phyloP scores from a whole-genome alignment of 1,140 invertebrate species.

The Wiebesia pumilae region DNA sequence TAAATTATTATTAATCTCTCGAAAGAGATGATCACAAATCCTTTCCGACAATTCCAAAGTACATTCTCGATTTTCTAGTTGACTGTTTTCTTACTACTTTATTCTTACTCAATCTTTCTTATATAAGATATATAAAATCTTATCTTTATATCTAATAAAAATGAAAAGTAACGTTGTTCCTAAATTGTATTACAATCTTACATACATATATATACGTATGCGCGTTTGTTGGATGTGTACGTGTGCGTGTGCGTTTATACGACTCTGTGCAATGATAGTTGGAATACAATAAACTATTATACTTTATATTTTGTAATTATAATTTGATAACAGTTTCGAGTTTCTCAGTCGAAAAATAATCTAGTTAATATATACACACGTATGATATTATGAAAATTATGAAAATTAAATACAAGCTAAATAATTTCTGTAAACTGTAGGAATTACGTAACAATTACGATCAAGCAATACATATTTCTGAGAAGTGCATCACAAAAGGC shows the following conservation, averaged over 20 bases:
- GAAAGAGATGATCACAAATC: conserved; percentile 50
- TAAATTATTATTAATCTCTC: conserved; percentile 48
- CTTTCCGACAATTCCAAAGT: conserved; percentile 47
- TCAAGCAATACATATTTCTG: not conserved
- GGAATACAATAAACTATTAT: not conserved
- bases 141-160: not conserved
- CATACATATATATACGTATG: not conserved
- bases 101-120: not conserved
- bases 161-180: conserved; percentile 5
- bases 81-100: not conserved
- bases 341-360: not conserved
- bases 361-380: not conserved
- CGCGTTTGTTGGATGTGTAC: too few species aligned
- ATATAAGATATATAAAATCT: not conserved
- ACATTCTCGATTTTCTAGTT: conserved; percentile 2
- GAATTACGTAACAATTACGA: not conserved
- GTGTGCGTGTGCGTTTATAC: too few species aligned
- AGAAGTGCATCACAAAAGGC: not conserved
- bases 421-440: not conserved
- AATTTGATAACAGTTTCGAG: not conserved
- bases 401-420: not conserved
- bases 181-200: not conserved
- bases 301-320: not conserved
- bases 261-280: not conserved
- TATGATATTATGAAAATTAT: not conserved